Conservation (phyloP, 1,140 invertebrate species). For the Sitophilus oryzae region DNA sequence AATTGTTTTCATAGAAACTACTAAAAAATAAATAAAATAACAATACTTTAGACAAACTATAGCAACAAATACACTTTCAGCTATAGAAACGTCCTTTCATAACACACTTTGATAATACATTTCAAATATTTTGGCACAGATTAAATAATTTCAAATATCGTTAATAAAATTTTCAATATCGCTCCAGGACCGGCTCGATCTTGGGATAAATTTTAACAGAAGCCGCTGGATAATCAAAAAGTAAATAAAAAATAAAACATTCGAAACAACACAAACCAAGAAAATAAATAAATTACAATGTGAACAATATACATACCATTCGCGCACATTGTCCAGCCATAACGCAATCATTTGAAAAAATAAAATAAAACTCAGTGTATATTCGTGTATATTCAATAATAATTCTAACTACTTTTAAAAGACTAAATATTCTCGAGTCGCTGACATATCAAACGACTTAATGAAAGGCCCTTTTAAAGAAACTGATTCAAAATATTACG, state of each 20-base stretch:
- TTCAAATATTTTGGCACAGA: no score
- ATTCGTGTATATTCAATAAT: constrained; percentile 28
- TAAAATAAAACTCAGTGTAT: constrained; percentile 42
- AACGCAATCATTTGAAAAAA: constrained; percentile 43
- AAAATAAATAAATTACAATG: constrained; percentile 24
- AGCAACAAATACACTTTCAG: constrained; percentile 5
- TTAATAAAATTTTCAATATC: constrained; percentile 40
- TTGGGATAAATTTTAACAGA: constrained; percentile 40
- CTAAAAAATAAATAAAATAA: not conserved
- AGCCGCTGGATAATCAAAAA: constrained; percentile 30
- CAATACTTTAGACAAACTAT: not conserved
- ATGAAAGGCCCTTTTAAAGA: not conserved
- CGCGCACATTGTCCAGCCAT: constrained; percentile 41
- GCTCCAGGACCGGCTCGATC: constrained; percentile 40
- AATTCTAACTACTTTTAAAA: constrained; percentile 32
- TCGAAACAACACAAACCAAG: constrained; percentile 16
- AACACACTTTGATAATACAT: no score
- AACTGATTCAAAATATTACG: no score
- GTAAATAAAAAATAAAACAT: constrained; percentile 9
- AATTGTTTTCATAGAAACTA: not conserved
- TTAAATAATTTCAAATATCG: no score
- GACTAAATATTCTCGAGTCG: constrained; percentile 19
- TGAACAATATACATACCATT: constrained; percentile 44
- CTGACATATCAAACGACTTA: constrained; percentile 24
- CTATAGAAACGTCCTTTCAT: no score